Evolutionary conservation across 2,113 vertebrate genomes (phyloP), one percentile per base, ranked within the genome.

Genomic region (Circaetus gallicus): DNA sequence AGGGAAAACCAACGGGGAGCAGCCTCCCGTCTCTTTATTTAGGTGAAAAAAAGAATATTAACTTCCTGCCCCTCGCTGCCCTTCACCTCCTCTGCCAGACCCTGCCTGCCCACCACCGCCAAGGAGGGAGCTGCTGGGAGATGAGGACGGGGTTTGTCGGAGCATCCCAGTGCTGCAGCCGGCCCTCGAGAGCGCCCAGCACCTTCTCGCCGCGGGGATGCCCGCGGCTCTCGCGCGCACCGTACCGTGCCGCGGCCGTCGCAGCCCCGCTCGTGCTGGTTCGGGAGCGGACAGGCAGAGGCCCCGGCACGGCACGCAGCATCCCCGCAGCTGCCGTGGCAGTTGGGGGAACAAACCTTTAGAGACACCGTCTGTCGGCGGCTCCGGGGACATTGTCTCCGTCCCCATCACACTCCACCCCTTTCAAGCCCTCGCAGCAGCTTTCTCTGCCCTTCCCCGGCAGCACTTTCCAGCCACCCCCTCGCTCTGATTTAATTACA

Each of bases 311-410:
- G 2, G 69, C 45, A 29, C 32, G 4, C 34, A 12, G 62, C 31
- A 3, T 59, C 76, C 91, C 66, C 18, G 6, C 95, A 96, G 97
- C 97, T 97, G 97, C 88, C 1, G 20, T 0, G 47, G 89, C 96
- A 96, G 95, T 91, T 94, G 97, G 93, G 87, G 96, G 56, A 80
- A 49, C 34, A 88, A 63, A 16, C 95, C 96, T 94, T 94, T 61
- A 73, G 87, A 82, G 94, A 70, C 49, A 76, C 96, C 94, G 91
- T 96, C 97, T 97, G 96, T 94, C 86, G 5, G 84, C 4, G 7
- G 86, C 79, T 62, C 22, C 2, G 18, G 65, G 58, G 67, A 90
- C 76, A 96, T 91, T 97, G 96, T 95, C 72, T 93, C 0, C 6
- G 82, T 63, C 16, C 87, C 79, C 66, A 20, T 22, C 55, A 0